Evolutionary conservation across 2,888 invertebrate genomes (phyloP).

Genomic region (Hydroisotoma schaefferi): DNA sequence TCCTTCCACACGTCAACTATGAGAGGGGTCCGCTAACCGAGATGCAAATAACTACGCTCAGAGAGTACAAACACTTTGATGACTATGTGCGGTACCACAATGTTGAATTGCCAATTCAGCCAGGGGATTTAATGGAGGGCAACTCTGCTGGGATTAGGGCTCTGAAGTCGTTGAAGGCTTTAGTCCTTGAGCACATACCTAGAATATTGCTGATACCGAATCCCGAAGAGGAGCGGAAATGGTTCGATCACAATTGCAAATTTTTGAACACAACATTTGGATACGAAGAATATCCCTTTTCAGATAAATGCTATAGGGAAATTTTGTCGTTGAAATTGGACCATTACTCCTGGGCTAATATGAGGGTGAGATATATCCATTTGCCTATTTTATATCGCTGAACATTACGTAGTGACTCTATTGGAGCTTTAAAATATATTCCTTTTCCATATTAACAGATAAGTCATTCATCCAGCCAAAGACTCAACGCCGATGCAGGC

Average conservation of each 20-base stretch:
- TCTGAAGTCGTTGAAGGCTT: constrained; percentile 30
- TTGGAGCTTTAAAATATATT: too few relatives aligned
- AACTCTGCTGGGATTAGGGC: constrained; percentile 32
- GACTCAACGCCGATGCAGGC: too few relatives aligned
- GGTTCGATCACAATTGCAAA: constrained; percentile 33
- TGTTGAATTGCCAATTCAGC: constrained; percentile 37
- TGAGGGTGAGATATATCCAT: constrained; percentile 30
- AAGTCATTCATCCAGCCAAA: too few relatives aligned
- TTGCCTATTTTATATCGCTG: background rate
- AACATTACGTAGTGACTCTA: background rate
- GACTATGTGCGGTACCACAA: constrained; percentile 43
- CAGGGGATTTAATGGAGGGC: constrained; percentile 28
- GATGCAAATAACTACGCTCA: constrained; percentile 23
- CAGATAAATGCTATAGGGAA: constrained; percentile 24
- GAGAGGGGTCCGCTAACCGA: constrained; percentile 13
- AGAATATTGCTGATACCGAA: constrained; percentile 38
- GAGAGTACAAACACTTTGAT: constrained; percentile 35
- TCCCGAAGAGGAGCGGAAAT: constrained; percentile 31
- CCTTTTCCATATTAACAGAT: too few relatives aligned
- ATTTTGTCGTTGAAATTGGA: constrained; percentile 23
- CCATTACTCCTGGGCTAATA: constrained; percentile 34
- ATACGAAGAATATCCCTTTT: constrained; percentile 34
- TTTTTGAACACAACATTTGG: constrained; percentile 36
- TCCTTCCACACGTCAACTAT: constrained; percentile 22
- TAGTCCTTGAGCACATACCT: constrained; percentile 43